Conservation (phyloP, 2,113 vertebrate genomes). For the Chloropsis cyanopogon region DNA sequence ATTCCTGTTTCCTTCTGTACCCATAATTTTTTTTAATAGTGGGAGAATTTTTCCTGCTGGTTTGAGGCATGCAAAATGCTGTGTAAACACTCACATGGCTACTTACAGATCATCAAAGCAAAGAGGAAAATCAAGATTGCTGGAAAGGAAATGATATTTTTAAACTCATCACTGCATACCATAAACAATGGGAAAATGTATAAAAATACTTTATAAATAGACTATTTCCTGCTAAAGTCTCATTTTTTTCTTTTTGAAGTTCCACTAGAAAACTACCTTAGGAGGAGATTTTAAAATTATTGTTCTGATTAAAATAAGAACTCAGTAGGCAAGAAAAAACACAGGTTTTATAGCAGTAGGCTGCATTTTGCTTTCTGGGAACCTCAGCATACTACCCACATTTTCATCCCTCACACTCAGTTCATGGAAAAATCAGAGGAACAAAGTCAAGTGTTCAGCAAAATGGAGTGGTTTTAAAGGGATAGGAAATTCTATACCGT, state of each 20-base stretch:
- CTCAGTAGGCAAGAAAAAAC: neutral
- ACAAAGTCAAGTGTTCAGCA: neutral
- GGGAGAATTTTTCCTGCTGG: neutral
- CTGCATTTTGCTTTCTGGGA: neutral
- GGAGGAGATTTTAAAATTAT: neutral
- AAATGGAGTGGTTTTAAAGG: neutral
- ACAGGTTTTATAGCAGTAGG: neutral
- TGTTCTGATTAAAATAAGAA: neutral
- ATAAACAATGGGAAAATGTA: slow-evolving; percentile 13
- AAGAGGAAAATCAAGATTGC: neutral
- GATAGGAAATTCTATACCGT: neutral
- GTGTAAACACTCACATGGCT: neutral
- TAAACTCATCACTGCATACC: neutral
- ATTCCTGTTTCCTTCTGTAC: neutral
- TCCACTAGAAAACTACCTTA: neutral
- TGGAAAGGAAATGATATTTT: slow-evolving; percentile 23
- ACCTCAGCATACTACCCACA: neutral
- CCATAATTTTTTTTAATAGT: neutral
- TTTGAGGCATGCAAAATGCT: neutral
- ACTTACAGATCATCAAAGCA: neutral
- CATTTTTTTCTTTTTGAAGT: neutral
- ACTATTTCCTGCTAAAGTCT: neutral
- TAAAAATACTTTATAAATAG: slow-evolving; percentile 23
- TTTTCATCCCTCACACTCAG: neutral
- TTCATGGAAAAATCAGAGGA: neutral